Percentiles rank a stretch among this genome's conserved stretches.
phyloP scores from a whole-genome alignment of 2,888 invertebrate genomes.

The Thyatira batis region DNA sequence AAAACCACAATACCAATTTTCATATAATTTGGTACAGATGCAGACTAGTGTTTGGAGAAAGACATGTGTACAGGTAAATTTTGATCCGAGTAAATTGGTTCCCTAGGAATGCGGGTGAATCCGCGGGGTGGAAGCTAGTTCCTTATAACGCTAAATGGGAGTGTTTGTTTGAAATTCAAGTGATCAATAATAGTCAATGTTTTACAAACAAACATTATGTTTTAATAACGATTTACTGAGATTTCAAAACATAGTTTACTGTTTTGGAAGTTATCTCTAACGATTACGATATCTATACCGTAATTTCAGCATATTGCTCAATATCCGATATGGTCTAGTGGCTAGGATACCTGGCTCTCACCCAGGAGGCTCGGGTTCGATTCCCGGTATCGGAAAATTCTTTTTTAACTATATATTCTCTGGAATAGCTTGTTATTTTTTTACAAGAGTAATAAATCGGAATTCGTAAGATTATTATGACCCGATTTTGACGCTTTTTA shows the following conservation, averaged over 20 bases:
- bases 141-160: too few relatives aligned
- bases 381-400: conserved; percentile 81
- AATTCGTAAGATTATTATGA: too few relatives aligned
- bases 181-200: neutral
- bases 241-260: conserved; percentile 20
- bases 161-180: neutral
- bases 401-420: conserved; percentile 25
- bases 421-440: too few relatives aligned
- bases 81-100: too few relatives aligned
- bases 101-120: too few relatives aligned
- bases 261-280: neutral
- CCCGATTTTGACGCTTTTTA: too few relatives aligned
- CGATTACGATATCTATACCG: neutral
- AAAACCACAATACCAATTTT: too few relatives aligned
- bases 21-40: too few relatives aligned
- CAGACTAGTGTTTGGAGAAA: too few relatives aligned
- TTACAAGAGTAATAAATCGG: too few relatives aligned
- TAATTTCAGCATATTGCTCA: neutral
- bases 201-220: neutral
- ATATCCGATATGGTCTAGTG: conserved; percentile 84
- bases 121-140: too few relatives aligned
- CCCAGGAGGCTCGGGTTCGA: conserved; percentile 84
- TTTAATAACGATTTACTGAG: conserved; percentile 14
- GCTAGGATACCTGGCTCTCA: conserved; percentile 84
- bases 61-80: too few relatives aligned